These are phyloP conservation scores for Malurus melanocephalus DNA, from an alignment of 2,113 vertebrate species.

Conservation along the genomic window DNA sequence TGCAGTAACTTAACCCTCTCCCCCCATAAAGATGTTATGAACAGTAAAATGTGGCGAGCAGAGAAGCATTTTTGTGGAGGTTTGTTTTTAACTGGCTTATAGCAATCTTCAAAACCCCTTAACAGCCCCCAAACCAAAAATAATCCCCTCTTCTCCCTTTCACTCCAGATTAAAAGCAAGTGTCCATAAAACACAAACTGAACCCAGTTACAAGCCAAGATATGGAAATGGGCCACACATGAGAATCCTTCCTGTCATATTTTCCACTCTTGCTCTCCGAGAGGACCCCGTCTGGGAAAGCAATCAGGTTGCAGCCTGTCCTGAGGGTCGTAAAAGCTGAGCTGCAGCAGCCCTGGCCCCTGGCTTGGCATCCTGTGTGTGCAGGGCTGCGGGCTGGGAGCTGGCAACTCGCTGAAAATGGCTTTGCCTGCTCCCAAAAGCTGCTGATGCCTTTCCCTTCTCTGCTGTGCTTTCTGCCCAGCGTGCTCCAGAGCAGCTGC, in stretches of 20 bases:
- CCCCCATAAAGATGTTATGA: conserved; percentile 23
- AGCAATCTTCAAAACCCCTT: conserved; percentile 15
- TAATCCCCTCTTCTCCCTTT: conserved; percentile 40
- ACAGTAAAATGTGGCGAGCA: conserved; percentile 6
- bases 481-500: background rate
- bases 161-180: conserved; percentile 54
- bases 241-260: conserved; percentile 59
- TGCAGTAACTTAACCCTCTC: conserved; percentile 28
- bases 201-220: conserved; percentile 28
- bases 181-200: conserved; percentile 21
- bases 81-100: conserved; percentile 42
- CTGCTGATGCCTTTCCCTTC: background rate
- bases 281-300: conserved; percentile 4
- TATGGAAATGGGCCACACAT: conserved; percentile 59
- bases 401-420: background rate
- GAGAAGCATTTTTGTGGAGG: conserved; percentile 15
- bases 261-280: conserved; percentile 21
- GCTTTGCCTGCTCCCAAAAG: background rate
- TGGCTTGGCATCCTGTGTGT: background rate
- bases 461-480: background rate
- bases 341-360: background rate
- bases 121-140: conserved; percentile 16
- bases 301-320: conserved; percentile 39
- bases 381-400: background rate
- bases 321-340: conserved; percentile 6